Conservation (phyloP, 2,113 vertebrate species). For the Natator depressus region DNA sequence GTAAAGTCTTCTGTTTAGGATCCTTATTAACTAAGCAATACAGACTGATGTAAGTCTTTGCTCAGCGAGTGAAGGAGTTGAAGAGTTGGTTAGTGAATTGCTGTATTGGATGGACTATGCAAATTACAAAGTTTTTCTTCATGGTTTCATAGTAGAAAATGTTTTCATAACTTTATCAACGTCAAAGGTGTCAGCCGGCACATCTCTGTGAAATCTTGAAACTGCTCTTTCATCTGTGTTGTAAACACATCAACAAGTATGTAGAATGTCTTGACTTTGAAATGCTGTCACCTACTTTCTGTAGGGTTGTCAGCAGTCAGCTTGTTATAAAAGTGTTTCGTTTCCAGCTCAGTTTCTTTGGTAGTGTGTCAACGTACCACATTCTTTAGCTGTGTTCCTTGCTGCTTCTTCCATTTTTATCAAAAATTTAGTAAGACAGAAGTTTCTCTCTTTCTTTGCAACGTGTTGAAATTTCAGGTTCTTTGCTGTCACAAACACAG, state of each 20-base stretch:
- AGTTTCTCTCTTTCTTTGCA: conserved; percentile 58
- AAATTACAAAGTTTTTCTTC: conserved; percentile 70
- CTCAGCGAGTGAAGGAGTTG: neutral
- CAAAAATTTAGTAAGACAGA: conserved; percentile 64
- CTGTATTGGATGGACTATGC: conserved; percentile 61
- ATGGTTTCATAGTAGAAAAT: conserved; percentile 41
- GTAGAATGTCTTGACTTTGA: conserved; percentile 78
- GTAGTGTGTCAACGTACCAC: conserved; percentile 40
- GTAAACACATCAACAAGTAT: conserved; percentile 79
- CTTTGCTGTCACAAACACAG: conserved; percentile 58
- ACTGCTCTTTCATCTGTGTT: conserved; percentile 76
- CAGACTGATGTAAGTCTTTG: neutral
- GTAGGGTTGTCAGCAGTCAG: conserved; percentile 72
- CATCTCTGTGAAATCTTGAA: conserved; percentile 67
- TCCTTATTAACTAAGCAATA: neutral
- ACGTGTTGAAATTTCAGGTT: conserved; percentile 58
- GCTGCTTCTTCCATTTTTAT: conserved; percentile 67
- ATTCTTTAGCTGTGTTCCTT: conserved; percentile 63
- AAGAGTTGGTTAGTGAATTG: conserved; percentile 3
- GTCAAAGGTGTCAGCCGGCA: conserved; percentile 61
- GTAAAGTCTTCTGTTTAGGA: neutral
- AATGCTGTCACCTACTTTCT: conserved; percentile 77
- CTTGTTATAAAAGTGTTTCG: conserved; percentile 75
- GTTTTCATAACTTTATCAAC: conserved; percentile 72
- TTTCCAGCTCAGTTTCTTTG: conserved; percentile 69